These are phyloP conservation scores for Temnopleurus reevesii DNA, from an alignment of 53 echinoderm and acorn worm genomes.

Conservation along the genomic window DNA sequence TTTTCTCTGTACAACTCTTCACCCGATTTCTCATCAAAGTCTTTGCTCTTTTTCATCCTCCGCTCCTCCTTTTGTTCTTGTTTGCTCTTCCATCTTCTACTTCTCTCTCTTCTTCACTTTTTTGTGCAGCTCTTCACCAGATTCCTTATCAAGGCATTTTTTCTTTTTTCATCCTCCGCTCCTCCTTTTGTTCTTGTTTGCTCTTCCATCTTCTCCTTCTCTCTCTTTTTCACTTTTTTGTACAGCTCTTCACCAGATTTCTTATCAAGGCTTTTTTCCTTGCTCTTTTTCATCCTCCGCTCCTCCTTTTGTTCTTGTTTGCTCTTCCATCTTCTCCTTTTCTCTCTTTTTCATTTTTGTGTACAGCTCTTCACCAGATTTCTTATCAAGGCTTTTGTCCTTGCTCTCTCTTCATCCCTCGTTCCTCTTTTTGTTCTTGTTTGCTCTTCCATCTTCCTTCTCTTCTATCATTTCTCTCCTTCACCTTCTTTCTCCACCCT, in stretches of 20 bases:
- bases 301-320: background rate
- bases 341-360: too few relatives aligned
- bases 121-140: constrained; percentile 36
- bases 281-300: background rate
- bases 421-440: background rate
- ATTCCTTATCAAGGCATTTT: constrained; percentile 29
- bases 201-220: background rate
- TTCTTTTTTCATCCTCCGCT: background rate
- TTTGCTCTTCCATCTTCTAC: background rate
- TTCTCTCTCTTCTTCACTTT: too few relatives aligned
- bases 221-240: background rate
- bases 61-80: background rate
- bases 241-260: too few relatives aligned
- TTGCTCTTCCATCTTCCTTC: background rate
- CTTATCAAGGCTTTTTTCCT: background rate
- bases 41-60: background rate
- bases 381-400: constrained; percentile 32
- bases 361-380: constrained; percentile 36
- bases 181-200: background rate
- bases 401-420: background rate
- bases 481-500: background rate
- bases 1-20: too few relatives aligned
- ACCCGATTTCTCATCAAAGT: too few relatives aligned
- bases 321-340: background rate
- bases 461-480: background rate